Percentiles rank a stretch among this genome's conserved stretches.
Evolutionary conservation across 2,113 vertebrate species (phyloP).

Genomic region (Gopherus flavomarginatus): DNA sequence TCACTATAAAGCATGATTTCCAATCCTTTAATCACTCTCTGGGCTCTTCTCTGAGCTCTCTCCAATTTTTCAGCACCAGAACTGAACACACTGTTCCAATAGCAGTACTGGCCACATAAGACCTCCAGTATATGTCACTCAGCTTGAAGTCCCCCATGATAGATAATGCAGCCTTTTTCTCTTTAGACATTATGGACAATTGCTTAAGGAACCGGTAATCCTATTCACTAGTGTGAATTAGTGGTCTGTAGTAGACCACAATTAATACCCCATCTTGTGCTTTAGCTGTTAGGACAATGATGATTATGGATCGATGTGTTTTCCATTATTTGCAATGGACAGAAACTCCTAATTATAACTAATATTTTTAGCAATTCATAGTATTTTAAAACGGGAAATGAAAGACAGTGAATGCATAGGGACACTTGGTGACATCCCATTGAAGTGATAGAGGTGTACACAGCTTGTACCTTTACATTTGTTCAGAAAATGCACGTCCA

Average conservation of each 20-base stretch:
- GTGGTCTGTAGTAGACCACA: background rate
- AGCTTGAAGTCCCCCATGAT: background rate
- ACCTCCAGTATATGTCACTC: background rate
- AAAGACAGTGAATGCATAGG: background rate
- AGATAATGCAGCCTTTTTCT: background rate
- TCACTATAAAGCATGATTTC: background rate
- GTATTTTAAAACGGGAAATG: background rate
- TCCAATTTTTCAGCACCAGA: background rate
- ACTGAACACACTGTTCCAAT: rapidly evolving
- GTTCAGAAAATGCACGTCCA: background rate
- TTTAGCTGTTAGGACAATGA: background rate
- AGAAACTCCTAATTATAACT: background rate
- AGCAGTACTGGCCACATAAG: background rate
- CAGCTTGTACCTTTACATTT: background rate
- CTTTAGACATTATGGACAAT: background rate
- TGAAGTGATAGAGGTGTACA: background rate
- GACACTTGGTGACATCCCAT: background rate
- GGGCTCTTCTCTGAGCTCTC: background rate
- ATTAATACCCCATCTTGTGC: background rate
- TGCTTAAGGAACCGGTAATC: background rate
- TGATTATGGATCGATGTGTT: background rate
- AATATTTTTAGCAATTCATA: background rate
- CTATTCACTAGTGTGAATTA: background rate
- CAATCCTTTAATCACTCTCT: background rate
- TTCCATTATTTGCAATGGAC: background rate